phyloP scores from a whole-genome alignment of 2,888 invertebrate genomes.

The Litoditis marina region DNA sequence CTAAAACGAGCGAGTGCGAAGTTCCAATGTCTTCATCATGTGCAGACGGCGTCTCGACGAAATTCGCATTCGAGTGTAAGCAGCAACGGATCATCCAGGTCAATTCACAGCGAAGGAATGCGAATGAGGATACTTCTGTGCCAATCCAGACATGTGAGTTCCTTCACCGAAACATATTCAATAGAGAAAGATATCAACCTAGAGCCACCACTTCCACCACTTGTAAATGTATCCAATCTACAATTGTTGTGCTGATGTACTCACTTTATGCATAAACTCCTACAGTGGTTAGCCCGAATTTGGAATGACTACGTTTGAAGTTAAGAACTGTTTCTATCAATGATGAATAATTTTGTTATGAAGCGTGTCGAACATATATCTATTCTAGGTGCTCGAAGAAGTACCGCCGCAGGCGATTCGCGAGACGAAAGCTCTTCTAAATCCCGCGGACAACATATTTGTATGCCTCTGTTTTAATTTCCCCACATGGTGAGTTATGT shows the following conservation, averaged over 20 bases:
- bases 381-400: constrained; percentile 28
- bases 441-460: constrained; percentile 50
- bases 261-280: no score
- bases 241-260: no score
- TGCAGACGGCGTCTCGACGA: constrained; percentile 35
- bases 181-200: no score
- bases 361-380: neutral
- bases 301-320: no score
- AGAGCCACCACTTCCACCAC: no score
- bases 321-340: no score
- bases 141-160: constrained; percentile 35
- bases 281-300: no score
- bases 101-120: constrained; percentile 40
- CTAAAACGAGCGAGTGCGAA: constrained; percentile 53
- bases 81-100: constrained; percentile 19
- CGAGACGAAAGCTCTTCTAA: constrained; percentile 52
- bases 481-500: constrained; percentile 20
- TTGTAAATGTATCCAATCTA: no score
- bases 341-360: no score
- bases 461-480: constrained; percentile 54
- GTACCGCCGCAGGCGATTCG: constrained; percentile 51
- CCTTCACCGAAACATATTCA: no score
- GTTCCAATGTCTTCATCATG: constrained; percentile 53
- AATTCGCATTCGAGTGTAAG: constrained; percentile 25
- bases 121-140: constrained; percentile 52